Evolutionary conservation across 2,113 vertebrate genomes (phyloP), one percentile per base, ranked within the genome.

Genomic region (Calypte anna): DNA sequence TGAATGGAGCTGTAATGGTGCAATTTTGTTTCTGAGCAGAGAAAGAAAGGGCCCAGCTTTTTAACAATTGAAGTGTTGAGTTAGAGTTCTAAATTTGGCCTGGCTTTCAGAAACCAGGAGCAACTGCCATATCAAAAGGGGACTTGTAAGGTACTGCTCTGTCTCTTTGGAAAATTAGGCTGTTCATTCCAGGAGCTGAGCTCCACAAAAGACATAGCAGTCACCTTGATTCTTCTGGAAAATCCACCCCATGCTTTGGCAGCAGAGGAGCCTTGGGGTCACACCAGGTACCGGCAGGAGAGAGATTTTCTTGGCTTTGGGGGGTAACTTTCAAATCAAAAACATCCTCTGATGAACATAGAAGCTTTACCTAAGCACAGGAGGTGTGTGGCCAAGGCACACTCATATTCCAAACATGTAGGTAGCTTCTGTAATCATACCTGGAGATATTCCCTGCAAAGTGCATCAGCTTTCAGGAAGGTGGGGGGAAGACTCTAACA

Each of bases 241-340:
- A 93, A 28, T 27, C 44, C 63, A 46, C 38, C 51, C 19, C 6
- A 4, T 7, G 17, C 1, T 0, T 0, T 72, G 25, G 48, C 6
- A 12, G 23, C 53, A 57, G 40, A 18, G 19, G 30, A 79, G 66
- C 40, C n/a, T 22, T 0, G 0, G 20, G 27, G 36, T 68, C 22
- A 19, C n/a, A 14, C 5, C 0, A 0, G 10, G 4, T n/a, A 20
- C 17, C 3, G 1, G 8, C 1, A 2, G 24, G 9, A 43, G n/a
- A 73, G 13, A 6, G 14, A n/a, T 82, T 55, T 83, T 25, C 53
- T 78, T 64, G 16, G 25, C 13, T 61, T 40, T 27, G 54, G 33
- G 51, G 55, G 8, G 46, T 17, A 24, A 9, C 19, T 43, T 87
- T 74, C 62, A 84, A 58, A 66, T 10, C 12, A 11, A 69, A 63